phyloP scores from a whole-genome alignment of 2,888 invertebrate genomes.

The Aquatica leii region DNA sequence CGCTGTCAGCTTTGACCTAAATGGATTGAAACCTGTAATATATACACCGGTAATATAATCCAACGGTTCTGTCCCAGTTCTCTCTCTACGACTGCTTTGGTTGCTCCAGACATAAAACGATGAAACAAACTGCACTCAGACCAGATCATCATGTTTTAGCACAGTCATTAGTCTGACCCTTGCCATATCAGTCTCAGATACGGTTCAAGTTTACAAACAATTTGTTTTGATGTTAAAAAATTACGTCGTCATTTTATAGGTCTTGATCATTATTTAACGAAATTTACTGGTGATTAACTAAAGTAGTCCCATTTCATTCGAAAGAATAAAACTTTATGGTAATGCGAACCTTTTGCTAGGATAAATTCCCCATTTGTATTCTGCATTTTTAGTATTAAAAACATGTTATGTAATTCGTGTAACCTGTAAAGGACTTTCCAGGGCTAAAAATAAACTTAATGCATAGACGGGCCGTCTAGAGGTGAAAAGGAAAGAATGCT shows the following conservation, averaged over 20 bases:
- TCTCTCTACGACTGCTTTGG: conserved; percentile 43
- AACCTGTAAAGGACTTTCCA: conserved; percentile 42
- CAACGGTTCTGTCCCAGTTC: conserved; percentile 46
- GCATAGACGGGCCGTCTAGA: conserved; percentile 48
- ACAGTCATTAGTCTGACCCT: conserved; percentile 34
- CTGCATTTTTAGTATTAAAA: conserved; percentile 22
- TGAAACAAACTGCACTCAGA: conserved; percentile 46
- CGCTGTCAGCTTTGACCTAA: conserved; percentile 39
- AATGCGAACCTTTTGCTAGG: conserved; percentile 16
- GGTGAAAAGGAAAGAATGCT: conserved; percentile 48
- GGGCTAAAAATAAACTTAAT: conserved; percentile 45
- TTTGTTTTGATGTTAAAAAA: conserved; percentile 29
- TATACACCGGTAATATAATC: conserved; percentile 43
- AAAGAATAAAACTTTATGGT: conserved; percentile 16
- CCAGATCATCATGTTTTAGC: conserved; percentile 36
- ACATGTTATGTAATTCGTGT: conserved; percentile 33
- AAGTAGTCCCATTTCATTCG: neutral
- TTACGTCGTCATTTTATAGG: conserved; percentile 17
- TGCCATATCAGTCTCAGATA: conserved; percentile 26
- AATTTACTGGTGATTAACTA: conserved; percentile 14
- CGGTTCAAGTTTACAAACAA: conserved; percentile 26
- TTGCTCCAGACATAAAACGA: conserved; percentile 48
- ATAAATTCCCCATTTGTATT: conserved; percentile 25
- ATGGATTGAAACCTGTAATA: conserved; percentile 39
- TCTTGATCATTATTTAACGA: conserved; percentile 20